Evolutionary conservation across 1,140 invertebrate genomes (phyloP), one percentile per base, ranked within the genome.

Genomic region (Microplitis demolitor): DNA sequence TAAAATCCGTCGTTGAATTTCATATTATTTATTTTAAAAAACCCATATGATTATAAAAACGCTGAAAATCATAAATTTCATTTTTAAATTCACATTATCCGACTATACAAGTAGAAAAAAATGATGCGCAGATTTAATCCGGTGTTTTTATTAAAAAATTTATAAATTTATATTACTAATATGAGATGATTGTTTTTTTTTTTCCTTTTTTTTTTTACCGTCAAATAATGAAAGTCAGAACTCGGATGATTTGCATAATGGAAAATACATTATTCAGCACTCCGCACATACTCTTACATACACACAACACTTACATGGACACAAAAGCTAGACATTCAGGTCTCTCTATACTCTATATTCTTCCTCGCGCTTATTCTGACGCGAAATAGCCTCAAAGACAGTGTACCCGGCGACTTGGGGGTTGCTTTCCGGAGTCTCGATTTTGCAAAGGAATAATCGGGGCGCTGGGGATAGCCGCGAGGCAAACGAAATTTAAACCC

Each of bases 211-310:
- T 9, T 45, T 14, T 58, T n/a, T 16, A 54, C 11, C 16, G 6
- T 31, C 35, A 33, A 61, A 69, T 31, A 69, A 58, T 37, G 14
- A 58, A 68, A 34, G 24, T 11, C 9, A 33, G 35, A 69, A 69
- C 54, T 68, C n/a, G 39, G 37, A 69, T 34, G 35, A 35, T 69
- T 69, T 69, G 67, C 67, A 69, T 69, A 61, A 69, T 69, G 34
- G n/a, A 39, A 69, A 45, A 69, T 69, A 35, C 67, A 69, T 69
- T 61, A 69, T 61, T 69, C 67, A 69, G 56, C 11, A 35, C 45
- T 37, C 39, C 6, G 31, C 39, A 45, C 5, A 45, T 45, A 45
- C 8, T 45, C 11, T 11, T 3, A 45, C 11, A 6, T 11, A 45
- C 2, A 45, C 39, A 24, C 39, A 9, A 45, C 8, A 11, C 11